Evolutionary conservation across 2,888 invertebrate genomes (phyloP), one percentile per base, ranked within the genome.

Genomic region (Pseudanteris insignis): DNA sequence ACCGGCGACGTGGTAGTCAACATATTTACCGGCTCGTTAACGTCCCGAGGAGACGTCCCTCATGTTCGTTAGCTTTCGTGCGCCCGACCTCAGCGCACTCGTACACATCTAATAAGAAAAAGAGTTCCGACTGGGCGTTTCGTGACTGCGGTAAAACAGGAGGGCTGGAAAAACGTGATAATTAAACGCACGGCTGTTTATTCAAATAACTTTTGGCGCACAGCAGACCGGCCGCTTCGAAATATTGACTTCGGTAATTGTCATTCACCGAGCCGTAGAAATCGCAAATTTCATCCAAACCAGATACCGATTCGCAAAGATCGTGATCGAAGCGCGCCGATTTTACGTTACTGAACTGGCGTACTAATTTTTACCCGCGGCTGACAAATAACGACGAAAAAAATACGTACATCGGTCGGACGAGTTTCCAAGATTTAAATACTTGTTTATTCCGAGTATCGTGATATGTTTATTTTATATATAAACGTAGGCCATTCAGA

Each of bases 21-120:
- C 78, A 79, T 78, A 79, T 77, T 78, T 79, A 77, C 79, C 75
- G 77, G 77, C 79, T 79, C 78, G 79, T 79, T 79, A 79, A 79
- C 78, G 75, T 76, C 74, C 73, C 63, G 60, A 44, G 44, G 57
- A 60, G 57, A 54, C 60, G 53, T 62, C 58, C 59, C 60, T 57
- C 57, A 46, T 51, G 51, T 57, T 63, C 44, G 47, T 54, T 62
- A 59, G 43, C 46, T 62, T 58, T 61, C 61, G 50, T 55, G 54
- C 60, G 54, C 51, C 47, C 62, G 41, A 48, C 62, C 57, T 57
- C 57, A 40, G 50, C 48, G 43, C 33, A 55, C 48, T 58, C 58
- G 48, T 53, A 58, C 55, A 59, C 54, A 59, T 59, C 63, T 59
- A 63, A 59, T 54, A 63, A 44, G 41, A 54, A 50, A 55, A 46